Conservation (phyloP, 2,888 invertebrate species). For the Glaucopsyche alexis region DNA sequence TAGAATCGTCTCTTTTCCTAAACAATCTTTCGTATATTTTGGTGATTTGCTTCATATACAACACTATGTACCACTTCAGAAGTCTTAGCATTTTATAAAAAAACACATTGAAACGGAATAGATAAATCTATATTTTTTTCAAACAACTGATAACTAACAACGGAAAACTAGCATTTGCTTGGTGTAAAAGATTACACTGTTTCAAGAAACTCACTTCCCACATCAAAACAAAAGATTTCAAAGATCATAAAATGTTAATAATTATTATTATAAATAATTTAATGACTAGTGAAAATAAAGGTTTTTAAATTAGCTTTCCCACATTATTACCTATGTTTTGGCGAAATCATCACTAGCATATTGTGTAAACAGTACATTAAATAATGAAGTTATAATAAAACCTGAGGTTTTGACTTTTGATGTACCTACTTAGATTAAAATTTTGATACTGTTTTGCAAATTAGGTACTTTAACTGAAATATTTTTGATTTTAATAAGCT, state of each 20-base stretch:
- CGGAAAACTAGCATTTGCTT: neutral
- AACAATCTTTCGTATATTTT: constrained; percentile 3
- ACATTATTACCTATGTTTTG: neutral
- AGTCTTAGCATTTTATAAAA: neutral
- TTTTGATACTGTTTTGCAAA: too few species aligned
- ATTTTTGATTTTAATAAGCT: too few species aligned
- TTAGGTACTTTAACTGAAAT: too few species aligned
- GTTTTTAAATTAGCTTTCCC: neutral
- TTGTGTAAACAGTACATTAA: neutral
- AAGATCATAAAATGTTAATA: neutral
- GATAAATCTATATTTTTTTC: neutral
- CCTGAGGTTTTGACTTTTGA: too few species aligned
- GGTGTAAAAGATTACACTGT: neutral
- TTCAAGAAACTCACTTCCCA: neutral
- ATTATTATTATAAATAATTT: neutral
- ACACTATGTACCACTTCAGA: constrained; percentile 10
- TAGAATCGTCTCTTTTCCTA: neutral
- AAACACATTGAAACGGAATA: neutral
- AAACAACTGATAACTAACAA: neutral
- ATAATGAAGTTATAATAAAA: too few species aligned
- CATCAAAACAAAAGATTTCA: neutral
- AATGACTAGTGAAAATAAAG: constrained; percentile 1
- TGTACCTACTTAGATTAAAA: too few species aligned
- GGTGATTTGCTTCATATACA: constrained; percentile 16
- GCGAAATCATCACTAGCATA: neutral